Evolutionary conservation across 2,888 invertebrate species (phyloP).

Genomic region (Fragum fragum): DNA sequence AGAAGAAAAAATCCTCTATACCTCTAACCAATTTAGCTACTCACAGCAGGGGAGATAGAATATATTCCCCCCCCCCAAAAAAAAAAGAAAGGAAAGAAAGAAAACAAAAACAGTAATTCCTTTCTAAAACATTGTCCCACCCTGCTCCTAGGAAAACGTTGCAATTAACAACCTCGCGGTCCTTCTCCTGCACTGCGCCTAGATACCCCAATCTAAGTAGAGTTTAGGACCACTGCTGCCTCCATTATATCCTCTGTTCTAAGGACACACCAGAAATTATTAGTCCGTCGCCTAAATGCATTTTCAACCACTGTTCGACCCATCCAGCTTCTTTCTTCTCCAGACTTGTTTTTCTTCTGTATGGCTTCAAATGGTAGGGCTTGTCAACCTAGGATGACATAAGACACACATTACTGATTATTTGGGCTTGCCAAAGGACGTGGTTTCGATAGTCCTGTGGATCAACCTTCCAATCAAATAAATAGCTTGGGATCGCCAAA

Average conservation of each 20-base stretch:
- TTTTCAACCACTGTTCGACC: slow-evolving; percentile 26
- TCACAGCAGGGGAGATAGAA: no score
- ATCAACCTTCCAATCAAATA: slow-evolving; percentile 29
- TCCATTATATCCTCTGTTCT: slow-evolving; percentile 32
- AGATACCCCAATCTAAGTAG: slow-evolving; percentile 22
- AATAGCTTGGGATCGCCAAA: slow-evolving; percentile 29
- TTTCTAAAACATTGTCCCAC: background rate
- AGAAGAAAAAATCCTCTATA: background rate
- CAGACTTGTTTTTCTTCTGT: slow-evolving; percentile 11
- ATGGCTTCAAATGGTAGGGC: slow-evolving; percentile 29
- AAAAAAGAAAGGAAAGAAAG: no score
- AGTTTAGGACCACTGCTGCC: slow-evolving; percentile 37
- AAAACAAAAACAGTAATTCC: no score
- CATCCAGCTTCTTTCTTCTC: slow-evolving; percentile 16
- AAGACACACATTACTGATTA: slow-evolving; percentile 22
- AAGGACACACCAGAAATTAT: slow-evolving; percentile 25
- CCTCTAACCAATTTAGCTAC: background rate
- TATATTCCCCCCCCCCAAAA: no score
- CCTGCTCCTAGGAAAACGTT: slow-evolving; percentile 1
- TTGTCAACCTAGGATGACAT: slow-evolving; percentile 2
- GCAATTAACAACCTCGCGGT: slow-evolving; percentile 12
- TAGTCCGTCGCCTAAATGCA: slow-evolving; percentile 20
- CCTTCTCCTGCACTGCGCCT: background rate
- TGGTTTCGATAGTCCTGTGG: slow-evolving; percentile 28
- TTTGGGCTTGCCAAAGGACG: slow-evolving; percentile 34